These are phyloP conservation scores for Calliopsis andreniformis DNA, from an alignment of 1,140 invertebrate species.

Conservation along the genomic window DNA sequence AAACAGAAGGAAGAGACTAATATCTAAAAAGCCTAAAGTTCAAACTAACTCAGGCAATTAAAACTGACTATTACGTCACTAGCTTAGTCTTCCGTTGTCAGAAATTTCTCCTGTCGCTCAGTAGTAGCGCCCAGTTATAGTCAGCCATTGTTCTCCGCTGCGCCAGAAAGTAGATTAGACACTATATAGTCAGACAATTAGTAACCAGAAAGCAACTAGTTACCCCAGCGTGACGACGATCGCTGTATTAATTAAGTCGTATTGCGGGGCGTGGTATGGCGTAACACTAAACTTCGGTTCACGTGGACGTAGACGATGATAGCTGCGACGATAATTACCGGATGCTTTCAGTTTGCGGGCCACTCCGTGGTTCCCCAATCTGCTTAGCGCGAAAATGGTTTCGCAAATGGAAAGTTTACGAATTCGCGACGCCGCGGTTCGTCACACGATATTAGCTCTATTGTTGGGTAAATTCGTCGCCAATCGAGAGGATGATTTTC, in stretches of 20 bases:
- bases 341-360: neutral
- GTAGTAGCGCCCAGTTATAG: neutral
- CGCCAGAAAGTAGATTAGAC: neutral
- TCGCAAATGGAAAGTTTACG: neutral
- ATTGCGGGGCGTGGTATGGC: neutral
- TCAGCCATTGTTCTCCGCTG: neutral
- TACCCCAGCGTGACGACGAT: neutral
- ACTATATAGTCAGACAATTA: neutral
- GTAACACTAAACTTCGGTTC: too few relatives aligned
- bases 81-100: too few relatives aligned
- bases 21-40: too few relatives aligned
- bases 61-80: too few relatives aligned
- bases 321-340: constrained; percentile 10
- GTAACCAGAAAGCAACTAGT: neutral
- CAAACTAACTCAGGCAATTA: too few relatives aligned
- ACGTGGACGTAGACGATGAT: neutral
- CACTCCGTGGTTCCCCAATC: neutral
- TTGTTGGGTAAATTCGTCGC: neutral
- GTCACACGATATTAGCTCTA: neutral
- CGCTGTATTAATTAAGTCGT: constrained; percentile 21
- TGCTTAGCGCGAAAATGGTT: neutral
- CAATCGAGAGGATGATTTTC: neutral
- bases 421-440: neutral
- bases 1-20: too few relatives aligned
- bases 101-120: too few relatives aligned